Conservation (phyloP, 2,113 vertebrate species). For the Apus apus region DNA sequence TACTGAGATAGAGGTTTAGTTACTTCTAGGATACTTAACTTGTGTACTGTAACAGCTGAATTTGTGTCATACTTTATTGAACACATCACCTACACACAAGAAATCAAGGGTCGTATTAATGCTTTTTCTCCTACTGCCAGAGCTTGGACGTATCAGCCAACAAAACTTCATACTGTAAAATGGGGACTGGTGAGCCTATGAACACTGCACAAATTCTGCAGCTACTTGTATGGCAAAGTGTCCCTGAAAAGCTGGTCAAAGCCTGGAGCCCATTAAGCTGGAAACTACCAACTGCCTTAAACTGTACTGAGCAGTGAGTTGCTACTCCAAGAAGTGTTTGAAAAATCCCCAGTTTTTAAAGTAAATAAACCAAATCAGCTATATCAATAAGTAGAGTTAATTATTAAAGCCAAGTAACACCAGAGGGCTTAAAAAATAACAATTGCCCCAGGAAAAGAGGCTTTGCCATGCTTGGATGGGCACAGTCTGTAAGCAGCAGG, state of each 20-base stretch:
- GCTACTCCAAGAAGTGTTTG: background rate
- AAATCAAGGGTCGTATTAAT: background rate
- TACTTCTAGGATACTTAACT: background rate
- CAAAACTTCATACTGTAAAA: background rate
- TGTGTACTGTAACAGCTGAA: background rate
- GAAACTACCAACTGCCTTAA: background rate
- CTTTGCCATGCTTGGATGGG: background rate
- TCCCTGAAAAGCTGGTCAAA: background rate
- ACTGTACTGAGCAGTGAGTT: background rate
- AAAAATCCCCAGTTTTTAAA: background rate
- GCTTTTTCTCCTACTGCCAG: background rate
- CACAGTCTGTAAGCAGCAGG: background rate
- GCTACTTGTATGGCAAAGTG: background rate
- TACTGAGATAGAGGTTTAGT: background rate
- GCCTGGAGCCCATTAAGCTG: background rate
- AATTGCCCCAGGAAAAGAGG: background rate
- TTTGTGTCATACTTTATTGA: background rate
- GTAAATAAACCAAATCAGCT: background rate
- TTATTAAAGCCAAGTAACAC: conserved; percentile 18
- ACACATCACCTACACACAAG: background rate
- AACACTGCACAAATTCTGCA: background rate
- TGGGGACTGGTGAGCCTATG: background rate
- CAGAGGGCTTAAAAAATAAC: conserved; percentile 25
- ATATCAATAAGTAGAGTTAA: background rate
- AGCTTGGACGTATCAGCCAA: background rate